Evolutionary conservation across 2,797 vertebrate genomes (phyloP).

Genomic region (Manis crassicaudata): DNA sequence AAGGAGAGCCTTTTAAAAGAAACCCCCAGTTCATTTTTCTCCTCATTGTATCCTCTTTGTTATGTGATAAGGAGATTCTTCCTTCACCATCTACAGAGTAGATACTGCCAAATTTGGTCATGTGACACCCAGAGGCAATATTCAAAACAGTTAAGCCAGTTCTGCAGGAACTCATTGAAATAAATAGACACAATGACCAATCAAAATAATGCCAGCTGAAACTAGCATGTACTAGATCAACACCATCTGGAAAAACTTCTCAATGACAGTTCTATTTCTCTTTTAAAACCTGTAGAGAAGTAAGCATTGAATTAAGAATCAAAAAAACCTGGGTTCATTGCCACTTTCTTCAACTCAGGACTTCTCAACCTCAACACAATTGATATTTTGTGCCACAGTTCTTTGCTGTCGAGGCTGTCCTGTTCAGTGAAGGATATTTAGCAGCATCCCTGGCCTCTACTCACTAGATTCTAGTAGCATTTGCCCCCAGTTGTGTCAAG

Average conservation of each 20-base stretch:
- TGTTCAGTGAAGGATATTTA: not conserved
- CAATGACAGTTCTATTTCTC: not conserved
- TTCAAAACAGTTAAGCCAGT: not conserved
- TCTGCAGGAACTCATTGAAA: not conserved
- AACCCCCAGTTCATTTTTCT: not conserved
- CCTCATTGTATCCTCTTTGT: not conserved
- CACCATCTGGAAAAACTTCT: not conserved
- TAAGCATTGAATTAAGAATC: not conserved
- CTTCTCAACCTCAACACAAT: not conserved
- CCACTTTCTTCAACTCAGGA: not conserved
- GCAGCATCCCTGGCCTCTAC: not conserved
- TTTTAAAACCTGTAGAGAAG: conserved; percentile 4
- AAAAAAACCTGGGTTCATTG: not conserved
- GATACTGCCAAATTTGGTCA: not conserved
- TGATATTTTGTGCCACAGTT: not conserved
- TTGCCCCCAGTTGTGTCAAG: not conserved
- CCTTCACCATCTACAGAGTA: not conserved
- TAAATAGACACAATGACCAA: not conserved
- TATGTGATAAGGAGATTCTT: not conserved
- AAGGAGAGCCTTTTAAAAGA: not conserved
- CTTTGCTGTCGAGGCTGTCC: not conserved
- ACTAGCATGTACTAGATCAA: not conserved
- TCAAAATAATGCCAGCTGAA: not conserved
- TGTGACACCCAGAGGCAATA: not conserved
- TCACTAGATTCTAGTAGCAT: not conserved